Evolutionary conservation across 2,113 vertebrate genomes (phyloP).

Genomic region (Lophotis ruficrista): DNA sequence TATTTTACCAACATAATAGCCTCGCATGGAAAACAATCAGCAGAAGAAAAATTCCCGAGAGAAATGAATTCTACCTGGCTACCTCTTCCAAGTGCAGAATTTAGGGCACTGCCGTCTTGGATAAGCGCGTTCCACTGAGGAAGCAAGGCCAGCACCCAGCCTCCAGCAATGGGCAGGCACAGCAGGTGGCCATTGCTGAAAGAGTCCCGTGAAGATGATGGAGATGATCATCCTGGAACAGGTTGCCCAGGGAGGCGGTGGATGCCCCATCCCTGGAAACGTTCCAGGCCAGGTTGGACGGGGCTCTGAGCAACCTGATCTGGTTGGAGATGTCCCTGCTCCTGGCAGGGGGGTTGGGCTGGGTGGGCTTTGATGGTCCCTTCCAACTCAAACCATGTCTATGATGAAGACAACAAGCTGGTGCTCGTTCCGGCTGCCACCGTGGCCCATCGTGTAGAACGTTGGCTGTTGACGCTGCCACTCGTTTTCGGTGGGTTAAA

Average conservation of each 20-base stretch:
- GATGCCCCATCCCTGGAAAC: too few relatives aligned
- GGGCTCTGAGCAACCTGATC: too few relatives aligned
- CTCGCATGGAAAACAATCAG: slow-evolving; percentile 44
- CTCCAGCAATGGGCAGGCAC: background rate
- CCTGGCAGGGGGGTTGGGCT: too few relatives aligned
- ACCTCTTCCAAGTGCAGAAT: background rate
- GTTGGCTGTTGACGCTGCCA: slow-evolving; percentile 54
- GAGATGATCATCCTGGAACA: too few relatives aligned
- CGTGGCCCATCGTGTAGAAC: background rate
- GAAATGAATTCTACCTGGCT: background rate
- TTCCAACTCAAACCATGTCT: too few relatives aligned
- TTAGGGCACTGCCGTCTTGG: background rate
- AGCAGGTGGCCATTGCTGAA: slow-evolving; percentile 47
- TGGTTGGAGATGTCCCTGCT: too few relatives aligned
- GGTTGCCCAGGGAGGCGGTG: too few relatives aligned
- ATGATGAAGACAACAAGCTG: slow-evolving; percentile 47
- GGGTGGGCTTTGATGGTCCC: too few relatives aligned
- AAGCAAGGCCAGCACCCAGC: slow-evolving; percentile 12
- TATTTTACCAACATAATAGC: slow-evolving; percentile 49
- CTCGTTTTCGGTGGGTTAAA: slow-evolving; percentile 47
- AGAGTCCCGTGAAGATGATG: slow-evolving; percentile 24
- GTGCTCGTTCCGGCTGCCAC: slow-evolving; percentile 16
- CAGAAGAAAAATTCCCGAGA: slow-evolving; percentile 6
- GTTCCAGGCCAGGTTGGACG: too few relatives aligned
- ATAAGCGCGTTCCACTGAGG: background rate